phyloP scores from a whole-genome alignment of 53 echinoderm and acorn worm genomes.

The Hippasteria phrygiana region DNA sequence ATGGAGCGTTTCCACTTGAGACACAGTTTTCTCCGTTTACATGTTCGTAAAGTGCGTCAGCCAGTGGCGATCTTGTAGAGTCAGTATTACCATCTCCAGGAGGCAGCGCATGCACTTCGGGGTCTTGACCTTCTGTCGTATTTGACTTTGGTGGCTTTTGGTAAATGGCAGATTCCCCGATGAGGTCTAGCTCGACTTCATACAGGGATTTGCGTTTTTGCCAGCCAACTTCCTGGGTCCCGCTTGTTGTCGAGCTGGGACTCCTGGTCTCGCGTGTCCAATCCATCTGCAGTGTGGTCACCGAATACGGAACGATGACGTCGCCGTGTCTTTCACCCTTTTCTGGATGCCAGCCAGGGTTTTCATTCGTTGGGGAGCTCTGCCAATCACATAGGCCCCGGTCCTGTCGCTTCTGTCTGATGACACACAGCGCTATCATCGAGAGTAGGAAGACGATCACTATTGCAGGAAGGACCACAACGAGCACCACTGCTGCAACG shows the following conservation, averaged over 20 bases:
- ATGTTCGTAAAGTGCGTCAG: not conserved
- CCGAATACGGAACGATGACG: not conserved
- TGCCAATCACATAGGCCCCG: not conserved
- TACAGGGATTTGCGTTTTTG: not conserved
- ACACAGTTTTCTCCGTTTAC: not conserved
- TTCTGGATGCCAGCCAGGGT: not conserved
- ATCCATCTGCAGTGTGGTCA: not conserved
- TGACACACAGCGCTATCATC: not conserved
- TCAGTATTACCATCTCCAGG: not conserved
- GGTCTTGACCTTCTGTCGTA: not conserved
- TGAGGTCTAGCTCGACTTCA: not conserved
- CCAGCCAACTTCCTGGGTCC: not conserved
- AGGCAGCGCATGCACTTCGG: not conserved
- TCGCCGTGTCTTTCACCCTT: not conserved
- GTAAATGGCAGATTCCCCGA: not conserved
- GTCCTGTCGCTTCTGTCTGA: constrained; percentile 5
- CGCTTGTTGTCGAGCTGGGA: not conserved
- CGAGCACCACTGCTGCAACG: not conserved
- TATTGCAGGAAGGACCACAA: not conserved
- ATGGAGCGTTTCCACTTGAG: not conserved
- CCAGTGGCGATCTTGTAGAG: no score
- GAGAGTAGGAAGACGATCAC: not conserved
- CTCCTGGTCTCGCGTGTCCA: not conserved
- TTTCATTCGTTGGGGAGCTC: not conserved
- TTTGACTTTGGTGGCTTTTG: not conserved